Base-by-base conservation (phyloP, 35 echinoderm and acorn worm genomes). In the Amphiura filiformis region DNA sequence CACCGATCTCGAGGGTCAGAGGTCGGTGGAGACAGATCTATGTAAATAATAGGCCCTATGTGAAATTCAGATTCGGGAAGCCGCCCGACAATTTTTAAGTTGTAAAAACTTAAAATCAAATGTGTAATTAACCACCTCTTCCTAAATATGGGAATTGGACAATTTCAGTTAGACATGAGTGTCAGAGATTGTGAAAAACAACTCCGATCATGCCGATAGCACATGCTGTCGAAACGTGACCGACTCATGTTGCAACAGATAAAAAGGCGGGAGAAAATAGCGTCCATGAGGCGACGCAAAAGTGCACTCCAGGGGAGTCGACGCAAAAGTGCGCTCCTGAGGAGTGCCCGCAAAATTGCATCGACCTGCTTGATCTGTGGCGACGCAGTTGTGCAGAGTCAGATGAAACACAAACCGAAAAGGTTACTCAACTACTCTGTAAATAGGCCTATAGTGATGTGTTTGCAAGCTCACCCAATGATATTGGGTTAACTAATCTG, bases 401-500 rank as follows among this genome's bases (percentile, higher is more conserved):
- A 0, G 38, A 78, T 17, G 65, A 35, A 0, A 12, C 22, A 15
- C 32, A 94, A 32, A 31, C 35, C 22, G 57, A 15, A n/a, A 36
- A 86, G 30, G 37, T 96, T 9, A 20, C 35, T 32, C 39, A 77
- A 0, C 35, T 88, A 12, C 39, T 86, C 13, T 57, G 17, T 13
- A 15, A 61, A 0, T 89, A n/a, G n/a, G n/a, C n/a, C n/a, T n/a
- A 85, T 79, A 12, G 15, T 28, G 89, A 89, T 80, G 94, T 88
- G 13, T 97, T 90, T 38, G 77, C 84, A 1, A 77, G 65, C n/a
- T n/a, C 39, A 78, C 90, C 14, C 41, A 76, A 34, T 76, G n/a
- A 90, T 40, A 78, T 97, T 38, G 94, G 91, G 0, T 39, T 39
- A 13, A 97, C 91, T 5, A 82, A 86, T 22, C 33, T 87, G 26